Evolutionary conservation across 2,888 invertebrate genomes (phyloP).

Genomic region (Epinotia bilunana): DNA sequence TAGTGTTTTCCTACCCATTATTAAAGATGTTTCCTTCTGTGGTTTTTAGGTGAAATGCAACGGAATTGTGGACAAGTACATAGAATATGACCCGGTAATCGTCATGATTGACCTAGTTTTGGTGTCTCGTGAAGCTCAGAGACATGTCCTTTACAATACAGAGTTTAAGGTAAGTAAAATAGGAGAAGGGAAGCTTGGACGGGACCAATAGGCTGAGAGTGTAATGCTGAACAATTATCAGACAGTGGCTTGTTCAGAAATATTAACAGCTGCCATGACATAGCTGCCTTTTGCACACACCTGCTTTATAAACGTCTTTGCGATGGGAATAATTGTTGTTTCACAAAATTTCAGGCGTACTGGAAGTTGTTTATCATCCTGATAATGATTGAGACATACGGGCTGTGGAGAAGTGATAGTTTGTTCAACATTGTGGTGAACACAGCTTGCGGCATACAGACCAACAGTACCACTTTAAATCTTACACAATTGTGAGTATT

Average conservation of each 20-base stretch:
- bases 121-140: constrained; percentile 91
- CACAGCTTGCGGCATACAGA: constrained; percentile 63
- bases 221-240: too few relatives aligned
- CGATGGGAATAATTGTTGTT: constrained; percentile 13
- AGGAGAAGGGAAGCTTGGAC: too few relatives aligned
- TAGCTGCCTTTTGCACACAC: too few relatives aligned
- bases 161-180: constrained; percentile 86
- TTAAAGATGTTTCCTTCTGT: neutral
- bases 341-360: constrained; percentile 81
- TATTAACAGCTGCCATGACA: too few relatives aligned
- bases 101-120: constrained; percentile 93
- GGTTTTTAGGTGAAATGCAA: constrained; percentile 89
- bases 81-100: constrained; percentile 95
- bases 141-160: constrained; percentile 93
- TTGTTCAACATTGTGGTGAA: constrained; percentile 68
- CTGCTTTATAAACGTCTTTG: too few relatives aligned
- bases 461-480: constrained; percentile 58
- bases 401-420: constrained; percentile 85
- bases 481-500: constrained; percentile 65
- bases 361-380: constrained; percentile 93
- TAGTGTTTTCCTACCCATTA: neutral
- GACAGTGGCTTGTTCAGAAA: too few relatives aligned
- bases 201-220: too few relatives aligned
- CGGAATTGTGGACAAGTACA: constrained; percentile 93
- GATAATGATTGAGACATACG: constrained; percentile 92